Evolutionary conservation across 2,797 vertebrate genomes (phyloP), one percentile per base, ranked within the genome.

Genomic region (Etheostoma perlongum): DNA sequence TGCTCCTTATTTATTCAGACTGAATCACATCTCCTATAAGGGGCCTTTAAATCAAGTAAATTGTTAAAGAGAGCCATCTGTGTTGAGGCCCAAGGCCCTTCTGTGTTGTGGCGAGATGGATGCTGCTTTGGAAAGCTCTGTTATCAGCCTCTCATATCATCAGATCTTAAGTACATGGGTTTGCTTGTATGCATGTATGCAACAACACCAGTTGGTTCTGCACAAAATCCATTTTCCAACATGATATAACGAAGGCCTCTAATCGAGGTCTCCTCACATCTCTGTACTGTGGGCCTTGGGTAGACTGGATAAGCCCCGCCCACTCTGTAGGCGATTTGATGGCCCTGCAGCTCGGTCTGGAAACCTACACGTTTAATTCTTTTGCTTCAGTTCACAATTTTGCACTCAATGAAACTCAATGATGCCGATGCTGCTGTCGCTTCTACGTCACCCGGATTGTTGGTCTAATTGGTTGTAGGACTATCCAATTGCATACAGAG

Each of bases 1-100:
- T 92, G 89, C 76, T 87, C 66, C 76, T 77, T 86, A 79, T 87
- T 87, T 77, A 78, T 72, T 84, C 76, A 76, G 48, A 52, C 75
- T 65, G 74, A 72, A 85, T 65, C 36, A 2, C 82, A 86, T 77
- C 80, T 83, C 79, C 47, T 71, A 36, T 66, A 78, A 88, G 68
- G 49, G 78, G 65, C 36, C 55, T 76, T 67, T 76, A 79, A 85
- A 89, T 90, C 82, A 79, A 82, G 70, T 89, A 71, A 83, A 83
- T 44, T 78, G 74, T 78, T 78, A 59, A 85, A 87, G 62, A 83
- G 75, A 81, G 76, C 75, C 63, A 48, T 69, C 60, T 77, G 83
- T 70, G 79, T 67, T 52, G 61, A 48, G 47, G 62, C 66, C 73
- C 0, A 23, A 48, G 62, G 85, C 81, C 40, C 84, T 72, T 78